Conservation (phyloP, 2,113 vertebrate species). For the Lagopus leucura region DNA sequence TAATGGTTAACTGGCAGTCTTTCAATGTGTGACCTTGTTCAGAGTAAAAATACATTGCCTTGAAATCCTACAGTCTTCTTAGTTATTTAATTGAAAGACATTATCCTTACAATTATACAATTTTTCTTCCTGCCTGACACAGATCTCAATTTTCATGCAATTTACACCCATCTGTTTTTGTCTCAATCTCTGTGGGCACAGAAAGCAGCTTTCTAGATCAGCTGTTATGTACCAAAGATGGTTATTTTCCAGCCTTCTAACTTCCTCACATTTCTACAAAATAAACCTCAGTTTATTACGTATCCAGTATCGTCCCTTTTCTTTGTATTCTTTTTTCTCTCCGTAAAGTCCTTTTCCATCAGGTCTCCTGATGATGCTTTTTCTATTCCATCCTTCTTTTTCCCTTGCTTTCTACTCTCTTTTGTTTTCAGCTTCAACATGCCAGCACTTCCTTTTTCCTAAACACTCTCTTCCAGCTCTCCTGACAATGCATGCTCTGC, state of each 20-base stretch:
- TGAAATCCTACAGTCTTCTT: neutral
- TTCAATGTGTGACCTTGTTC: neutral
- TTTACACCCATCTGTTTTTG: conserved; percentile 26
- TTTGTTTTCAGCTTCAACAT: neutral
- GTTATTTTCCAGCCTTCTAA: neutral
- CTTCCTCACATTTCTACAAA: neutral
- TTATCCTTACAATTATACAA: neutral
- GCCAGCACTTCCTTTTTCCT: neutral
- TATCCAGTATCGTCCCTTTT: accelerated
- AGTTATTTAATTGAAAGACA: neutral
- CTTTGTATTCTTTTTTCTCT: neutral
- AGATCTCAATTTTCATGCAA: neutral
- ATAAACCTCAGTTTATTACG: neutral
- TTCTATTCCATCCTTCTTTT: neutral
- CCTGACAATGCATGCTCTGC: neutral
- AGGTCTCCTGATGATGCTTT: accelerated
- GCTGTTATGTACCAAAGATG: neutral
- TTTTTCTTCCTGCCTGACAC: neutral
- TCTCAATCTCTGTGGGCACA: neutral
- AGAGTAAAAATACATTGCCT: neutral
- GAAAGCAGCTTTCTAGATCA: conserved; percentile 19
- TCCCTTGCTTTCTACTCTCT: neutral
- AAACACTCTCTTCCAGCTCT: neutral
- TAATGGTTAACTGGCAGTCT: neutral
- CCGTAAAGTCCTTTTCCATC: neutral